Base-by-base conservation (phyloP, 2,888 invertebrate species). In the Exephanes ischioxanthus region DNA sequence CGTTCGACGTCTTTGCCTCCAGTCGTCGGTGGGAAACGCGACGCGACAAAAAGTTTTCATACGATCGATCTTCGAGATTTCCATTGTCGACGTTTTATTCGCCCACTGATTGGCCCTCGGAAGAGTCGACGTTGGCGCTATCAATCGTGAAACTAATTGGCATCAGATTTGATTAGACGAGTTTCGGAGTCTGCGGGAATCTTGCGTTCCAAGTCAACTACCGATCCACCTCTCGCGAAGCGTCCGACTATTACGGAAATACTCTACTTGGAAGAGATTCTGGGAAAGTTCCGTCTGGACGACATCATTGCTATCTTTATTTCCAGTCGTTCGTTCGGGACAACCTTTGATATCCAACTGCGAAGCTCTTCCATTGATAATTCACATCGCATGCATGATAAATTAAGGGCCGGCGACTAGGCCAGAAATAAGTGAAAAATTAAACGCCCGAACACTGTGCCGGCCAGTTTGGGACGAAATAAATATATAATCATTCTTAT, bases 341-440 rank as follows among this genome's bases (percentile, higher is more conserved):
- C 16, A 48, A 48, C 45, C 14, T 48, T 48, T 16, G 14, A 16
- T n/a, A 19, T 9, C 22, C 9, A 19, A 30, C 3, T 51, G 11
- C 45, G 41, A 16, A 68, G 14, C 14, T 70, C 53, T 58, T 33
- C 19, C 30, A 7, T 58, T 30, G n/a, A 48, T 53, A 51, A 71
- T 71, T 70, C 78, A 78, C 48, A 48, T 70, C 51, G 58, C 70
- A 58, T 70, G 61, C 45, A 70, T 68, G 41, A 16, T 7, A 11
- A 58, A 73, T 73, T 55, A n/a, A 58, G 41, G 16, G 14, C 26
- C 22, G 16, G 6, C 22, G 58, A 37, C 72, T 41, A 19, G 14
- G 6, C 22, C 37, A 1, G 41, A 19, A 16, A 55, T 58, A 14
- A 41, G 14, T 55, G 33, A 45, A 26, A 58, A 51, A 58, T 58